A percentile compares a stretch with the other conserved stretches of the same genome.
These are phyloP conservation scores for Drosophila testacea DNA, from an alignment of 2,888 invertebrate genomes.

Conservation along the genomic window DNA sequence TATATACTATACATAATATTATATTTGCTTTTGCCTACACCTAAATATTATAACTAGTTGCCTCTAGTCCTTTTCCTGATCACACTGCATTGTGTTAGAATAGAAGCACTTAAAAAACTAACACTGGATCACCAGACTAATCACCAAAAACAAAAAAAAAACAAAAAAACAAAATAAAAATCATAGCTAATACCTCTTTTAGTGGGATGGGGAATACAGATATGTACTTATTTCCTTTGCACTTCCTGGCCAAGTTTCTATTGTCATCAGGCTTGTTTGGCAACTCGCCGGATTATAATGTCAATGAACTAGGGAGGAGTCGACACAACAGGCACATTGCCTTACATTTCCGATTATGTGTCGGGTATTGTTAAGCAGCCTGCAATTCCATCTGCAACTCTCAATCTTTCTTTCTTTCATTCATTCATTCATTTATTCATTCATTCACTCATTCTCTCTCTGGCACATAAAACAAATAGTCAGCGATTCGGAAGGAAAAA, in stretches of 20 bases:
- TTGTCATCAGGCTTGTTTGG: conserved; percentile 51
- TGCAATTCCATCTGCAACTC: conserved; percentile 28
- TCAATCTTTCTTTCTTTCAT: background rate
- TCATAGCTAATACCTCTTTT: background rate
- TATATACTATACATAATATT: conserved; percentile 6
- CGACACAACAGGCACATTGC: conserved; percentile 56
- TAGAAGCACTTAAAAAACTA: conserved; percentile 29
- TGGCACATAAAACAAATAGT: conserved; percentile 42
- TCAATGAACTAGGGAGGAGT: conserved; percentile 51
- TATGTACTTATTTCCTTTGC: conserved; percentile 4
- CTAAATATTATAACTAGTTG: conserved; percentile 17
- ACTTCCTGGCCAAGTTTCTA: conserved; percentile 32
- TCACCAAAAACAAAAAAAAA: background rate
- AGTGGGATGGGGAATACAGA: background rate
- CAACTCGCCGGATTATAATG: conserved; percentile 59
- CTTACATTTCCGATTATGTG: conserved; percentile 73
- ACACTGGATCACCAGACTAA: conserved; percentile 33
- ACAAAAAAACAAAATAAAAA: background rate
- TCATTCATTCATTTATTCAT: background rate
- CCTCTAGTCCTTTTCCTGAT: conserved; percentile 29
- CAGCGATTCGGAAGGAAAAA: conserved; percentile 44
- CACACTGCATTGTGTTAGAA: conserved; percentile 40
- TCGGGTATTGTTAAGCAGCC: conserved; percentile 48
- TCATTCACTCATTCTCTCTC: background rate
- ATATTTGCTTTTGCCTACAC: conserved; percentile 24